Evolutionary conservation across 2,113 vertebrate genomes (phyloP).

Genomic region (Callipepla squamata): DNA sequence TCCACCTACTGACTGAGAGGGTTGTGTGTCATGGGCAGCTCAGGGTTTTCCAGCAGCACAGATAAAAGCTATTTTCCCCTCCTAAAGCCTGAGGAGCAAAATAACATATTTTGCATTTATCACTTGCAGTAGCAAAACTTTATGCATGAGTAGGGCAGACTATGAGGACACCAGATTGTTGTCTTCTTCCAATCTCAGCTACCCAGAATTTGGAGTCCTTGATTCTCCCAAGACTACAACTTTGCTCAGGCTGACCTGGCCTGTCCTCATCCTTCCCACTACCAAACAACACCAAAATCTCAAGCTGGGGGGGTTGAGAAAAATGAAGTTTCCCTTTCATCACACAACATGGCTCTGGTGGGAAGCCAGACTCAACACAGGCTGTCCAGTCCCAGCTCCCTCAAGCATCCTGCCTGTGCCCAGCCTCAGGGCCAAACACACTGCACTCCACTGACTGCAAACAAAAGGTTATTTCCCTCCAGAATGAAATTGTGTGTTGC

Average conservation of each 20-base stretch:
- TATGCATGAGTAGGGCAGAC: background rate
- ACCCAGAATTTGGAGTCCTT: background rate
- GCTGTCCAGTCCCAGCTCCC: background rate
- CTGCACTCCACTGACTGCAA: background rate
- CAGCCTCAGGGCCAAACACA: background rate
- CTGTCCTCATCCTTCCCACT: background rate
- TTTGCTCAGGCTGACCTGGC: background rate
- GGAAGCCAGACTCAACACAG: background rate
- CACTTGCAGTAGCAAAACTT: background rate
- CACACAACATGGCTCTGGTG: background rate
- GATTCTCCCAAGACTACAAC: background rate
- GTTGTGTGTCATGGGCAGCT: background rate
- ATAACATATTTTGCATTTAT: background rate
- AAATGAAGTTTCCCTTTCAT: background rate
- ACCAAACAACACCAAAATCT: background rate
- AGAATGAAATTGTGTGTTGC: background rate
- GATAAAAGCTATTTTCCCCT: background rate
- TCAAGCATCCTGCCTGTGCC: accelerated
- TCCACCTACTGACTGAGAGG: background rate
- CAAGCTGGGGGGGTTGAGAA: background rate
- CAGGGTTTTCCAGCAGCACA: background rate
- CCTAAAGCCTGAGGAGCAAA: background rate
- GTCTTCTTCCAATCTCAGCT: background rate
- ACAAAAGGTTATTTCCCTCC: background rate
- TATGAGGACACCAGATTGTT: background rate